These are phyloP conservation scores for Gastracanthus pulcherrimus DNA, from an alignment of 2,888 invertebrate species.

Conservation along the genomic window DNA sequence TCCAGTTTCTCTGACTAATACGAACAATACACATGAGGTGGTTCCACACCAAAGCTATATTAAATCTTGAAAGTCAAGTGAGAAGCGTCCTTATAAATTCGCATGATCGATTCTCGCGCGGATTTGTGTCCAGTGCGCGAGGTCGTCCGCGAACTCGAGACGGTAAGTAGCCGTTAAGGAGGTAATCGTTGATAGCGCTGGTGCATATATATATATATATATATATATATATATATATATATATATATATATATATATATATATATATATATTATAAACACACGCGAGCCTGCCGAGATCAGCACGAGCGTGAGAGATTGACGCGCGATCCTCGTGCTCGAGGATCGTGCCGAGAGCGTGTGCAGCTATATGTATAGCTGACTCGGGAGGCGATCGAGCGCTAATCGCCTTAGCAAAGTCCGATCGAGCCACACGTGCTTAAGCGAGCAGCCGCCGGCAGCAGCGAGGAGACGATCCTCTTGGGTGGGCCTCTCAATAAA, in stretches of 20 bases:
- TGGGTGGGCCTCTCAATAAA: slow-evolving; percentile 72
- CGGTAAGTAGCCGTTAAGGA: slow-evolving; percentile 1
- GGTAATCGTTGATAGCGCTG: neutral
- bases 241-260: neutral
- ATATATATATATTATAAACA: neutral
- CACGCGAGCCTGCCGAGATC: neutral
- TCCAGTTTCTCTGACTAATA: too few species aligned
- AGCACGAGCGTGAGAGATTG: slow-evolving; percentile 55
- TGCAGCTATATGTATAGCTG: too few species aligned
- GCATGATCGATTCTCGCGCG: neutral
- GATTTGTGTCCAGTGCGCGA: neutral
- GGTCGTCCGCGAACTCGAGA: slow-evolving; percentile 17
- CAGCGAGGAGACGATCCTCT: slow-evolving; percentile 60
- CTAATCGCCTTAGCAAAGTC: slow-evolving; percentile 63
- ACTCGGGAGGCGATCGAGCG: slow-evolving; percentile 60
- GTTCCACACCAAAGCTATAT: too few species aligned
- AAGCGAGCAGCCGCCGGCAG: neutral
- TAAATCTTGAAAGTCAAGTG: too few species aligned
- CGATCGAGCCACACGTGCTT: slow-evolving; percentile 59
- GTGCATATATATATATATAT: neutral
- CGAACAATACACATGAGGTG: too few species aligned
- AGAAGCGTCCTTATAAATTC: neutral
- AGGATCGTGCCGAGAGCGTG: too few species aligned
- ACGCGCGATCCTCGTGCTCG: too few species aligned
- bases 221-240: neutral